Conservation (phyloP, 1,140 invertebrate genomes). For the Cyclina sinensis region DNA sequence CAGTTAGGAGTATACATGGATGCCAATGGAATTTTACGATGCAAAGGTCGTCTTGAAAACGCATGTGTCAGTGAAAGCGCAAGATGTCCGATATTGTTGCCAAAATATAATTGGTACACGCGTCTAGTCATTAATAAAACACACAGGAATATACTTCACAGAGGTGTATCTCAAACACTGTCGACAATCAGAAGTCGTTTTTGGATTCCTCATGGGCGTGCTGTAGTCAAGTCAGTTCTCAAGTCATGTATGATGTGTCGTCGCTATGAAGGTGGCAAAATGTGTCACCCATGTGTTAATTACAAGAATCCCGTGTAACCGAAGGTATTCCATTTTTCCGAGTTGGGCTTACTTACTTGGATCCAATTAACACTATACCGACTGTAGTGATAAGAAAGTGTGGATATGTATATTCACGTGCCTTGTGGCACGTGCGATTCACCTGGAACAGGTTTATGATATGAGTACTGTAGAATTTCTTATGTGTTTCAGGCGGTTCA, state of each 20-base stretch:
- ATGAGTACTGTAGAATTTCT: slow-evolving; percentile 39
- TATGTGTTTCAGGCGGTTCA: slow-evolving; percentile 28
- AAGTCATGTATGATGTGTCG: slow-evolving; percentile 29
- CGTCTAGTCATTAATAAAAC: not conserved
- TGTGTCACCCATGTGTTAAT: not conserved
- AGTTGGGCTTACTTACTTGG: slow-evolving; percentile 13
- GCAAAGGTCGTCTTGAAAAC: slow-evolving; percentile 25
- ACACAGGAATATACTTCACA: not conserved
- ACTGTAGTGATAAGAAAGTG: not conserved
- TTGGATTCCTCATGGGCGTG: slow-evolving; percentile 26
- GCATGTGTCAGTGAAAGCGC: not conserved
- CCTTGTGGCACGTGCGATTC: slow-evolving; percentile 31
- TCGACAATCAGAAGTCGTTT: not conserved
- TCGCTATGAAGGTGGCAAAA: slow-evolving; percentile 32
- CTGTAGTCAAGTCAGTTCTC: slow-evolving; percentile 16
- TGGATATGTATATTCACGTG: slow-evolving; percentile 56
- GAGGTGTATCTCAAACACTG: slow-evolving; percentile 17
- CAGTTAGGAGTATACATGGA: not conserved
- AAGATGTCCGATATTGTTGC: slow-evolving; percentile 30
- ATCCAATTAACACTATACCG: not conserved
- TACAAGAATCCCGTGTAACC: not conserved
- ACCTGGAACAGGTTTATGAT: slow-evolving; percentile 28
- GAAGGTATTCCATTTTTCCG: slow-evolving; percentile 15
- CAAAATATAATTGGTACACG: slow-evolving; percentile 1
- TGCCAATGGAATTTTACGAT: slow-evolving; percentile 17